Conservation (phyloP, 2,797 vertebrate species). For the Pelobates cultripes region DNA sequence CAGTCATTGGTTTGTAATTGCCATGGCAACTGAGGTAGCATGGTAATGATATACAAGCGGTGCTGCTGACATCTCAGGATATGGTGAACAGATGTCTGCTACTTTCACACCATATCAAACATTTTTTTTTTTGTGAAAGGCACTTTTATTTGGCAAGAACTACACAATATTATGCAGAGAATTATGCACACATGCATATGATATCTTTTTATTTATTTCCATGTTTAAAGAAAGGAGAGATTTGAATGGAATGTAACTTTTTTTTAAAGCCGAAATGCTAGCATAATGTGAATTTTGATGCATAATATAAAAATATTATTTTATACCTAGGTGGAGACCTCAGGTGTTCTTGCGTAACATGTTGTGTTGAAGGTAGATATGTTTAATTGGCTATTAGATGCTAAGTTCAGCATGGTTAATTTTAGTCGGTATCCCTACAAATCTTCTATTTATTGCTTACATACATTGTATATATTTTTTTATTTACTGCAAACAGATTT, state of each 20-base stretch:
- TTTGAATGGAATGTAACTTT: too few relatives aligned
- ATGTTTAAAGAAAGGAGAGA: background rate
- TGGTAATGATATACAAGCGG: slow-evolving; percentile 68
- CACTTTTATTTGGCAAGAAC: slow-evolving; percentile 35
- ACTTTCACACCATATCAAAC: slow-evolving; percentile 32
- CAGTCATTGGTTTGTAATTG: slow-evolving; percentile 90
- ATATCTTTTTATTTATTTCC: background rate
- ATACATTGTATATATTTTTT: background rate
- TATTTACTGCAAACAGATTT: too few relatives aligned
- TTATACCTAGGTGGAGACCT: too few relatives aligned
- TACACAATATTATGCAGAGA: background rate
- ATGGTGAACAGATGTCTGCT: slow-evolving; percentile 53
- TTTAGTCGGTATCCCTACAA: background rate
- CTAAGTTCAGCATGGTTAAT: background rate
- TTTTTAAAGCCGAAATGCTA: too few relatives aligned
- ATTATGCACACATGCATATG: background rate
- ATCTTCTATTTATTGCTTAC: background rate
- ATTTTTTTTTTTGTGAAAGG: slow-evolving; percentile 44
- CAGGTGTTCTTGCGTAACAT: too few relatives aligned
- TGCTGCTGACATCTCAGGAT: slow-evolving; percentile 55
- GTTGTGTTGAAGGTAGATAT: too few relatives aligned
- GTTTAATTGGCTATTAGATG: background rate
- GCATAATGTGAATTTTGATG: too few relatives aligned
- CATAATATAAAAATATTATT: too few relatives aligned
- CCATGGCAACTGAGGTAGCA: slow-evolving; percentile 86